phyloP scores from a whole-genome alignment of 2,113 vertebrate species.

The Thalassoma bifasciatum region DNA sequence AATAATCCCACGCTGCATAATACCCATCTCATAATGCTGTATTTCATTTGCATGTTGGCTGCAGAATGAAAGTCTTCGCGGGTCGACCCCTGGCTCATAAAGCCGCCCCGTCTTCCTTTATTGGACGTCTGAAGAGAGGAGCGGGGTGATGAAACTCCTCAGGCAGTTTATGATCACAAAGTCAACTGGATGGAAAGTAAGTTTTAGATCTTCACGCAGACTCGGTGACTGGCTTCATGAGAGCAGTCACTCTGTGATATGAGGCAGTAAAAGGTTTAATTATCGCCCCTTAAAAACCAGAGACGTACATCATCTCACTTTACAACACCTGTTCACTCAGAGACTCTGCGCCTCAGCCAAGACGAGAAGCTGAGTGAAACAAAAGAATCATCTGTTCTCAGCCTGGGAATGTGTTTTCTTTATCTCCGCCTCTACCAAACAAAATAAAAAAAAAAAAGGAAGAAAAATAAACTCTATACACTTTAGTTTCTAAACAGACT shows the following conservation, averaged over 20 bases:
- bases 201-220: background rate
- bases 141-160: constrained; percentile 2
- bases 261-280: constrained; percentile 14
- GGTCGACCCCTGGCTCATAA: constrained; percentile 5
- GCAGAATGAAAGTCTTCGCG: background rate
- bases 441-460: too few species aligned
- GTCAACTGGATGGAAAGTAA: background rate
- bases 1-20: background rate
- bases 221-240: background rate
- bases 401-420: background rate
- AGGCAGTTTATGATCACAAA: constrained; percentile 16
- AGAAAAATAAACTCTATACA: too few species aligned
- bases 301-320: background rate
- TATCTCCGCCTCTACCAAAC: too few species aligned
- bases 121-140: constrained; percentile 2
- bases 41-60: constrained; percentile 15
- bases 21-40: background rate
- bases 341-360: background rate
- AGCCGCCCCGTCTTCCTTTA: background rate
- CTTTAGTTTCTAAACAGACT: too few species aligned
- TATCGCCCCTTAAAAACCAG: background rate
- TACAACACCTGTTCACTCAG: background rate
- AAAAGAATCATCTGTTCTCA: background rate
- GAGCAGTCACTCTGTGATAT: background rate
- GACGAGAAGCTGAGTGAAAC: background rate